Evolutionary conservation across 2,113 vertebrate species (phyloP).

Genomic region (Falco punctatus): DNA sequence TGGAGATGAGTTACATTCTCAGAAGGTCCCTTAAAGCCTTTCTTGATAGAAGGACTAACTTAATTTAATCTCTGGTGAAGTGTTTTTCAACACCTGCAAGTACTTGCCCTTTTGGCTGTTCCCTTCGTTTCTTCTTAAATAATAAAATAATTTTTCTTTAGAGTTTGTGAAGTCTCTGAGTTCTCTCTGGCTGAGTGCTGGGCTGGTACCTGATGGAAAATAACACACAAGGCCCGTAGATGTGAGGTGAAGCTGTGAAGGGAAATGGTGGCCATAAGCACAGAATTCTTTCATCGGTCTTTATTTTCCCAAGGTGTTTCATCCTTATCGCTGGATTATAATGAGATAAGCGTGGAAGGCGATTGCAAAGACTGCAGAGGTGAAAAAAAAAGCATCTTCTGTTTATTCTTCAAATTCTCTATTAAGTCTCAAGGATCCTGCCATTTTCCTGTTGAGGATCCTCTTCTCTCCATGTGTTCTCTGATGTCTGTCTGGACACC

Average conservation of each 20-base stretch:
- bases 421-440: neutral
- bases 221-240: rapidly evolving
- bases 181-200: neutral
- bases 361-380: neutral
- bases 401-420: neutral
- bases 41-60: neutral
- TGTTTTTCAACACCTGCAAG: neutral
- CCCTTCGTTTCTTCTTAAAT: neutral
- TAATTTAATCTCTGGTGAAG: neutral
- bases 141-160: neutral
- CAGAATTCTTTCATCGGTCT: neutral
- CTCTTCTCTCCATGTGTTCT: neutral
- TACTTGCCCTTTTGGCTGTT: neutral
- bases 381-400: neutral
- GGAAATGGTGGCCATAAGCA: neutral
- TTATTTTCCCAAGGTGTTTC: neutral
- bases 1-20: neutral
- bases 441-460: neutral
- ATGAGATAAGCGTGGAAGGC: neutral
- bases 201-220: neutral
- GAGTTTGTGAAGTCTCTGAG: neutral
- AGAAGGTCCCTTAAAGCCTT: neutral
- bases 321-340: neutral
- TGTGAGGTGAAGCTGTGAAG: neutral
- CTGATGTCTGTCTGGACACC: neutral